Evolutionary conservation across 1,140 invertebrate species (phyloP).

Genomic region (Brachionus rubens): DNA sequence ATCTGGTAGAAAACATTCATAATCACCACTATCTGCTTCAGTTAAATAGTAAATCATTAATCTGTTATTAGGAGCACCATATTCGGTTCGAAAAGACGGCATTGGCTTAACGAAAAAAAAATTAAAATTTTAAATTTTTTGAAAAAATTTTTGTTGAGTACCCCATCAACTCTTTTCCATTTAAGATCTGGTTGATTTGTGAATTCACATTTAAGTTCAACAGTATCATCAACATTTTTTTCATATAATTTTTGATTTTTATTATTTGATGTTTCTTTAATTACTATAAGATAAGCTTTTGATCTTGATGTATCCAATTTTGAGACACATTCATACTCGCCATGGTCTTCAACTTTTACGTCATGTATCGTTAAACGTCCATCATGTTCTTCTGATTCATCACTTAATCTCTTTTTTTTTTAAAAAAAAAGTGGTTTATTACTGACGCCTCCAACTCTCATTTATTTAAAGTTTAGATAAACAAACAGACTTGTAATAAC

Average conservation of each 20-base stretch:
- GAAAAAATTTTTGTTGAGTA: not conserved
- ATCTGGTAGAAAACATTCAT: slow-evolving; percentile 18
- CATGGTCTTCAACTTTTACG: not conserved
- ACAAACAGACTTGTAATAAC: no score
- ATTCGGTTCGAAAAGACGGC: not conserved
- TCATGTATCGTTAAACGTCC: not conserved
- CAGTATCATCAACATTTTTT: not conserved
- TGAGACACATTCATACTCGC: slow-evolving; percentile 12
- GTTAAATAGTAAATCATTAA: not conserved
- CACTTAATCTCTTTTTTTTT: not conserved
- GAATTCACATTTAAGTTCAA: not conserved
- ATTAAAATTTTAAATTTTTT: not conserved
- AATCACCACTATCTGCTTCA: slow-evolving; percentile 2
- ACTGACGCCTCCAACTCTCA: not conserved
- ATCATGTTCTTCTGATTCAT: not conserved
- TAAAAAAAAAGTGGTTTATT: not conserved
- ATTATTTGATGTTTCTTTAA: not conserved
- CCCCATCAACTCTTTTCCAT: not conserved
- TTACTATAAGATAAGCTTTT: not conserved
- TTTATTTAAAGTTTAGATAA: no score
- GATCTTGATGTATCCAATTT: not conserved
- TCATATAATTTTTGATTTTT: not conserved
- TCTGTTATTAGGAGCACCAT: not conserved
- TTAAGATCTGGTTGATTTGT: slow-evolving; percentile 11
- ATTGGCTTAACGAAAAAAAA: not conserved